A percentile compares a stretch with the other conserved stretches of the same genome.
Evolutionary conservation across 2,113 vertebrate genomes (phyloP).

Genomic region (Paratilapia polleni): DNA sequence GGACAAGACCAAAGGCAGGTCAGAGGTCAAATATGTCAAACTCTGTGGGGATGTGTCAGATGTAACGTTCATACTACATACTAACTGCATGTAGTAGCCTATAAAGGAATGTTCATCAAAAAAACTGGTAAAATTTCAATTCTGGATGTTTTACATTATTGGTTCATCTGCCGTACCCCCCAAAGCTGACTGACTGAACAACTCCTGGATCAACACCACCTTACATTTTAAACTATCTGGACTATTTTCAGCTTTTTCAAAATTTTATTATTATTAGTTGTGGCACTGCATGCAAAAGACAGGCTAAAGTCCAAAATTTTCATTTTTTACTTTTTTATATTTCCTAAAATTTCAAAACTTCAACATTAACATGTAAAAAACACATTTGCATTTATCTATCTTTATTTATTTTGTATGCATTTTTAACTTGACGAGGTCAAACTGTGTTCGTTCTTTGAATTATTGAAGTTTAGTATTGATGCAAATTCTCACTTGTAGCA

Average conservation of each 20-base stretch:
- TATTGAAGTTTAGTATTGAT: not conserved
- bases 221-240: not conserved
- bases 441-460: not conserved
- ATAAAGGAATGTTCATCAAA: not conserved
- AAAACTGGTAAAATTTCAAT: not conserved
- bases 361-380: too few relatives aligned
- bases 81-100: not conserved
- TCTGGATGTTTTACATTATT: not conserved
- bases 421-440: not conserved
- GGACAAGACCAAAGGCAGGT: constrained; percentile 8
- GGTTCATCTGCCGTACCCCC: too few relatives aligned
- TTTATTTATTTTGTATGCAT: not conserved
- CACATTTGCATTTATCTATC: too few relatives aligned
- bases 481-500: not conserved
- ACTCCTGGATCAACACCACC: not conserved
- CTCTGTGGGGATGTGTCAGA: not conserved
- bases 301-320: too few relatives aligned
- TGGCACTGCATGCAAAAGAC: too few relatives aligned
- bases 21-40: constrained; percentile 17
- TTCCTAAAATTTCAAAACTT: too few relatives aligned
- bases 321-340: accelerated
- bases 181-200: too few relatives aligned
- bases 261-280: too few relatives aligned
- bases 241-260: not conserved
- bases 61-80: not conserved